Conservation (phyloP, 2,113 vertebrate species). For the Rynchops niger region DNA sequence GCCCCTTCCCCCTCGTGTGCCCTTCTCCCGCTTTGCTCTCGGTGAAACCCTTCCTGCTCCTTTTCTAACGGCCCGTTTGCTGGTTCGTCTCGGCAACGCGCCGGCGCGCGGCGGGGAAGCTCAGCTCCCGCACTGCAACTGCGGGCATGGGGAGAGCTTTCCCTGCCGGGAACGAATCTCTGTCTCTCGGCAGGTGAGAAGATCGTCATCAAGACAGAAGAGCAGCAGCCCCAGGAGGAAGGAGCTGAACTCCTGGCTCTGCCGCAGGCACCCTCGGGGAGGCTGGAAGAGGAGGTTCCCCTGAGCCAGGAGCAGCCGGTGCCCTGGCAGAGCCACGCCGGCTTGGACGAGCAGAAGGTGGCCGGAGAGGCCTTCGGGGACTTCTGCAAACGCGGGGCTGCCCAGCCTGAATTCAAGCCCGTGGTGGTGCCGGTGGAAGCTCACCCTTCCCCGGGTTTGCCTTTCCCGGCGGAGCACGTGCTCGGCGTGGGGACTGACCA, state of each 20-base stretch:
- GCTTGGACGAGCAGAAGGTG: background rate
- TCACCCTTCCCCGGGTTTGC: background rate
- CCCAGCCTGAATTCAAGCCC: constrained; percentile 13
- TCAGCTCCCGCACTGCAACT: background rate
- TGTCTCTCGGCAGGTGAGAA: background rate
- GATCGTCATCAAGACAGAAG: constrained; percentile 41
- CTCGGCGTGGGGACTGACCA: background rate
- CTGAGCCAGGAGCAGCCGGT: background rate
- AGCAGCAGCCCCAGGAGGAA: constrained; percentile 27
- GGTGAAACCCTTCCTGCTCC: background rate
- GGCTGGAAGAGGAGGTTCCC: constrained; percentile 1
- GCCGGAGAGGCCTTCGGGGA: background rate
- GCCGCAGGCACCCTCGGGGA: fast-evolving
- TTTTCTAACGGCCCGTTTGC: fast-evolving
- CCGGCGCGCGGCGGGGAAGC: background rate
- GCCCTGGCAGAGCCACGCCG: background rate
- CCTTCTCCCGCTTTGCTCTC: background rate
- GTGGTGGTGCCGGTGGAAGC: constrained; percentile 36
- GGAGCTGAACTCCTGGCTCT: background rate
- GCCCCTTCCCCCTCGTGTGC: background rate
- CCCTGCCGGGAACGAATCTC: fast-evolving
- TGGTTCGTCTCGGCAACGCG: fast-evolving
- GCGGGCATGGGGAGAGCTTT: fast-evolving
- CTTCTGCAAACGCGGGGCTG: background rate
- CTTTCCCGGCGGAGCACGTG: background rate